Evolutionary conservation across 30 jellyfish, hydroid and myxozoan species (phyloP).

Genomic region (Turritopsis rubra): DNA sequence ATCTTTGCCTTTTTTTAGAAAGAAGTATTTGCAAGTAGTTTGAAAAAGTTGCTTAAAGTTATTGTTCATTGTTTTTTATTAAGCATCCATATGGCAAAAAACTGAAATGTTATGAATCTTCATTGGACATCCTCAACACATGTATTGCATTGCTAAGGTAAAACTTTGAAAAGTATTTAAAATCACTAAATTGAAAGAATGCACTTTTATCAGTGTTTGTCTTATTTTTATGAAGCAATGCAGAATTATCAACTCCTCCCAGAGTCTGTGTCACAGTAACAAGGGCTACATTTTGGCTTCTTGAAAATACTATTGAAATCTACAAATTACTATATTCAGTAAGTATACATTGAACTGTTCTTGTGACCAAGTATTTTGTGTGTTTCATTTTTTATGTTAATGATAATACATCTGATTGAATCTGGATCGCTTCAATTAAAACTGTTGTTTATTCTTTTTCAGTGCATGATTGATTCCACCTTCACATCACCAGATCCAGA

Average conservation of each 20-base stretch:
- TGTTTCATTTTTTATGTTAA: too few relatives aligned
- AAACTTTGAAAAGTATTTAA: background rate
- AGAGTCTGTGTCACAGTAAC: constrained; percentile 11
- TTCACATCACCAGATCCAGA: constrained; percentile 28
- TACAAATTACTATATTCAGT: constrained; percentile 15
- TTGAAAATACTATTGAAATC: constrained; percentile 27
- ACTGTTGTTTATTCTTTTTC: constrained; percentile 2
- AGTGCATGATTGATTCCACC: constrained; percentile 4
- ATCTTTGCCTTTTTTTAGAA: too few relatives aligned
- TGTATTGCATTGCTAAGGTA: constrained; percentile 3
- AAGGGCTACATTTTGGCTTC: constrained; percentile 31
- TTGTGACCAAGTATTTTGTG: background rate
- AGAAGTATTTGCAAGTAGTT: too few relatives aligned
- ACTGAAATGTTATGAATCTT: constrained; percentile 5
- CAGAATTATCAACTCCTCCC: constrained; percentile 2
- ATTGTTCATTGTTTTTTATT: background rate
- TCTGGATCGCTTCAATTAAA: too few relatives aligned
- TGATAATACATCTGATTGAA: too few relatives aligned
- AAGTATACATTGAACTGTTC: background rate
- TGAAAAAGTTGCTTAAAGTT: background rate
- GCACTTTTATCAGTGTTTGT: background rate
- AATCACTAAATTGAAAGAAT: background rate
- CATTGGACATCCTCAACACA: background rate
- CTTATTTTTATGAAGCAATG: background rate
- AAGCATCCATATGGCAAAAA: background rate